phyloP scores from a whole-genome alignment of 2,113 vertebrate genomes.

The Agapornis roseicollis region DNA sequence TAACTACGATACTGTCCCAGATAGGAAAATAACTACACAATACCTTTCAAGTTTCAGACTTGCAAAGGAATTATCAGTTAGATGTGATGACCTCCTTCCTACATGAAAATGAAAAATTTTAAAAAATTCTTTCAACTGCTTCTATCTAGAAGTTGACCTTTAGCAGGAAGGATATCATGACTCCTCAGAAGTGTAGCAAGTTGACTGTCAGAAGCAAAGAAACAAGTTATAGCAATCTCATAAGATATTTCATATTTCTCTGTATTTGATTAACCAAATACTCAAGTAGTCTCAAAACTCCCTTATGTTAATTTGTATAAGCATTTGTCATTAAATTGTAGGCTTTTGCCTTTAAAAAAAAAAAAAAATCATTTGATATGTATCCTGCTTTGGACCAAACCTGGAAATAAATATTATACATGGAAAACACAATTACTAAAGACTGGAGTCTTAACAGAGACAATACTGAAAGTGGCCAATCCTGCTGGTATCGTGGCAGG shows the following conservation, averaged over 20 bases:
- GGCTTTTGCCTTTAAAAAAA: background rate
- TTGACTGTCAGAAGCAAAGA: background rate
- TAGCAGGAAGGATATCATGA: background rate
- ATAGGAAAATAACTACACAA: background rate
- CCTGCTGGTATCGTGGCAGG: background rate
- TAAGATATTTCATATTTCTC: constrained; percentile 26
- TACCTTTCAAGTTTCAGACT: background rate
- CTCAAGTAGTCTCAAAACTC: background rate
- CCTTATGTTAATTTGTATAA: background rate
- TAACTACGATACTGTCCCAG: background rate
- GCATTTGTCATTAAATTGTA: background rate
- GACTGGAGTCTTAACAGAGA: background rate
- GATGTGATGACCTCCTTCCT: background rate
- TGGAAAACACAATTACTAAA: background rate
- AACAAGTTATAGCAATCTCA: background rate
- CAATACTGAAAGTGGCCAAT: background rate
- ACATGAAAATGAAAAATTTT: background rate
- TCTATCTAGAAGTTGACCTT: background rate
- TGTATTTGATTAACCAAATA: background rate
- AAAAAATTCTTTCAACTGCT: background rate
- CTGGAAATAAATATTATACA: constrained; percentile 57
- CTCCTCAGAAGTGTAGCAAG: background rate
- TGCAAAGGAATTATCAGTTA: background rate
- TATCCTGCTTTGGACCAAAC: constrained; percentile 29
- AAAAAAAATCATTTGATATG: background rate